Base-by-base conservation (phyloP, 1,140 invertebrate genomes). In the Euura lappo region DNA sequence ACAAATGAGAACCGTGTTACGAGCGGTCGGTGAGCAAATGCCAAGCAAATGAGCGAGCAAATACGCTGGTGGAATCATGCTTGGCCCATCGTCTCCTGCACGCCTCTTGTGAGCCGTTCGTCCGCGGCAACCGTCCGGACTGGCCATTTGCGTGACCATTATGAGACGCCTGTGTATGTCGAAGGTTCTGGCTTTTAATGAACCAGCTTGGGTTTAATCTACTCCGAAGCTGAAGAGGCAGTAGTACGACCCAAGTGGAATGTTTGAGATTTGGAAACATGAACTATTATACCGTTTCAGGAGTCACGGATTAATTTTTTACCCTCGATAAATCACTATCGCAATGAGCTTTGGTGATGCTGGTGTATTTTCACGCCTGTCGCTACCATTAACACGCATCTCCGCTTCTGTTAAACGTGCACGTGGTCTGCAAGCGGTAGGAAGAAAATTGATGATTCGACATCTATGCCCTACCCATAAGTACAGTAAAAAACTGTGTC, bases 41-140 rank as follows among this genome's bases (percentile, higher is more conserved):
- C 51, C 51, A n/a, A 60, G 51, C 51, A 60, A 60, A 60, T 60
- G 51, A 60, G 51, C 51, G 51, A 60, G 8, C 51, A 60, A 60
- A 60, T 60, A 60, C 51, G 51, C 51, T 60, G 8, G 8, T 60
- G 13, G 51, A 60, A 60, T 60, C 51, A 60, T 60, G 3, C 51
- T n/a, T 60, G 51, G 51, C 51, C 51, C 51, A 60, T 60, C 51
- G 51, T 60, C 51, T 60, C 51, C 51, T 60, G 51, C 51, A 60
- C 51, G 51, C 51, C 51, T 60, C 51, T 60, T 60, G 51, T 6
- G 51, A 60, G 51, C 13, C 51, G 51, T 60, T 60, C 13, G 51
- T n/a, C 51, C 51, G 51, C 51, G 51, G 8, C 8, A 5, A n/a
- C 8, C 6, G 13, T 5, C 51, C 51, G 51, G 28, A n/a, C 51